These are phyloP conservation scores for Eueides isabella DNA, from an alignment of 1,140 invertebrate genomes.

Conservation along the genomic window DNA sequence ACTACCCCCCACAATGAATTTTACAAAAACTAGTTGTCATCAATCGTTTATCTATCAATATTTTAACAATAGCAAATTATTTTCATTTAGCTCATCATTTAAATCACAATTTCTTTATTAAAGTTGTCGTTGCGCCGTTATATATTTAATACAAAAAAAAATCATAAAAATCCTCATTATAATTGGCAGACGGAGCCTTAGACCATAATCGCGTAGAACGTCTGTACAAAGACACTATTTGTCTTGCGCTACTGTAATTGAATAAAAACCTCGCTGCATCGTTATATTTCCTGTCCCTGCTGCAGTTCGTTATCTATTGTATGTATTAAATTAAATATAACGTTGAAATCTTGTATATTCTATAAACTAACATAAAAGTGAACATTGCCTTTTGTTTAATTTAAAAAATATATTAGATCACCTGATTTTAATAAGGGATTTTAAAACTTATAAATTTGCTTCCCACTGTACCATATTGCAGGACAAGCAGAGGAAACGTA, in stretches of 20 bases:
- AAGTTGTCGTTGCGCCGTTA: too few relatives aligned
- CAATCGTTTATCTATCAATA: too few relatives aligned
- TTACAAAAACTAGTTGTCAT: too few relatives aligned
- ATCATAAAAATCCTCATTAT: not conserved
- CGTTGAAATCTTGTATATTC: conserved; percentile 5
- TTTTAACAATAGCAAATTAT: too few relatives aligned
- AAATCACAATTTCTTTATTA: too few relatives aligned
- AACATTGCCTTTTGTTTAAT: not conserved
- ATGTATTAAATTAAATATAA: conserved; percentile 24
- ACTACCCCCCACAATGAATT: too few relatives aligned
- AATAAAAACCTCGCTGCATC: conserved; percentile 6
- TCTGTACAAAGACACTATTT: conserved; percentile 6
- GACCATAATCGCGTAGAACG: not conserved
- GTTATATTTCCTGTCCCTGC: conserved; percentile 14
- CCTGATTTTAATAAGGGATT: not conserved
- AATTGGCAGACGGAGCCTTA: not conserved
- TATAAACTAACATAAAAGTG: not conserved
- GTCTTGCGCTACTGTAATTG: conserved; percentile 7
- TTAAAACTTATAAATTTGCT: not conserved
- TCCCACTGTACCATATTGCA: too few relatives aligned
- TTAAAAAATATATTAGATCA: not conserved
- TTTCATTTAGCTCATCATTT: too few relatives aligned
- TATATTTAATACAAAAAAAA: not conserved
- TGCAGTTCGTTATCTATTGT: conserved; percentile 24
- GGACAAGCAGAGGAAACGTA: too few relatives aligned